Evolutionary conservation across 1,140 invertebrate genomes (phyloP).

Genomic region (Babylonia areolata): DNA sequence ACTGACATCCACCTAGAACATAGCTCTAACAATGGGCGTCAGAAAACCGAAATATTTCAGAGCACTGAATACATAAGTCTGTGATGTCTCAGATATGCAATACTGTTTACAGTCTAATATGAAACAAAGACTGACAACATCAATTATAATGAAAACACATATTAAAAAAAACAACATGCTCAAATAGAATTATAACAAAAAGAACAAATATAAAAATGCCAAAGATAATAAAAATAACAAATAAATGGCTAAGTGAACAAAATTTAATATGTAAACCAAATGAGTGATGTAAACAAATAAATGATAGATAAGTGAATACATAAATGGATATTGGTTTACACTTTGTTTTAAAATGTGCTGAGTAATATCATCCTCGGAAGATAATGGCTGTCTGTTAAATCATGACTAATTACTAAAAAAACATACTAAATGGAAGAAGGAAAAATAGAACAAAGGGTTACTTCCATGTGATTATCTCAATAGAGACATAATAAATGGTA

Average conservation of each 20-base stretch:
- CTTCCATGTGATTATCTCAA: not conserved
- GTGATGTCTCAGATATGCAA: slow-evolving; percentile 13
- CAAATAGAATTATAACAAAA: not conserved
- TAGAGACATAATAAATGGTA: not conserved
- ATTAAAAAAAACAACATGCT: not conserved
- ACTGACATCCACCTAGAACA: not conserved
- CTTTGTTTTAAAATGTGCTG: too few species aligned
- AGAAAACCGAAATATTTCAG: too few species aligned
- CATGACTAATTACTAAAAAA: not conserved
- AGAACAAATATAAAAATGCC: not conserved
- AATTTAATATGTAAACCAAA: not conserved
- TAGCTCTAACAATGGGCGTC: too few species aligned
- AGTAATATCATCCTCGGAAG: not conserved
- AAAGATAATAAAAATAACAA: not conserved
- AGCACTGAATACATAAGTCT: not conserved
- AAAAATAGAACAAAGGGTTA: not conserved
- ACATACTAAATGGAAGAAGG: not conserved
- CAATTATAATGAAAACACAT: not conserved
- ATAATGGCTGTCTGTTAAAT: slow-evolving; percentile 1
- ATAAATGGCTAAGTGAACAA: not conserved
- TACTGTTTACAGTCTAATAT: not conserved
- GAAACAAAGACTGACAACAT: not conserved
- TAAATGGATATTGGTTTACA: too few species aligned
- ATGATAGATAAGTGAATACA: not conserved
- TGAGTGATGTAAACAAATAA: not conserved